phyloP scores from a whole-genome alignment of 2,797 vertebrate genomes.

The Masticophis lateralis region DNA sequence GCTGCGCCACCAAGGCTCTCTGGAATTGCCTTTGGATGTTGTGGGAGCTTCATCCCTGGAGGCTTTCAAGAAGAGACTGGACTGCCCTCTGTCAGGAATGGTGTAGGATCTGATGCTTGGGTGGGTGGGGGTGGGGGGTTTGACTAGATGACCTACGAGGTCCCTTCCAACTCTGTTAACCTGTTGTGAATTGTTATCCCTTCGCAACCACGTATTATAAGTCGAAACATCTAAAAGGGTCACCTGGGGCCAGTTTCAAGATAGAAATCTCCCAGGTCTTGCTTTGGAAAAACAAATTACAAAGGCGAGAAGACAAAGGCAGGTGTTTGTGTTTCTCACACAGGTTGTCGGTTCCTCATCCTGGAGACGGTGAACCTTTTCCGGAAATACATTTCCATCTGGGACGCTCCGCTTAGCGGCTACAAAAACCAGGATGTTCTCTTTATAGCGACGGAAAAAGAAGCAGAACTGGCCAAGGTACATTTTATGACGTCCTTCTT shows the following conservation, averaged over 20 bases:
- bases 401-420: constrained; percentile 87
- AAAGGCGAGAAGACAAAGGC: too few relatives aligned
- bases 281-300: neutral
- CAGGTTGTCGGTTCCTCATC: constrained; percentile 82
- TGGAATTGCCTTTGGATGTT: too few relatives aligned
- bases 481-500: neutral
- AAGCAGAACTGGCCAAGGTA: constrained; percentile 84
- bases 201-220: neutral
- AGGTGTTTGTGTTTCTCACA: neutral
- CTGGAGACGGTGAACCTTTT: constrained; percentile 82
- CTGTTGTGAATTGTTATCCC: neutral
- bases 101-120: too few relatives aligned
- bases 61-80: too few relatives aligned
- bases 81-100: too few relatives aligned
- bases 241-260: too few relatives aligned
- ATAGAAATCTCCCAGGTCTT: neutral
- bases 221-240: neutral
- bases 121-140: too few relatives aligned
- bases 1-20: too few relatives aligned
- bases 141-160: too few relatives aligned
- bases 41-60: too few relatives aligned
- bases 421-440: constrained; percentile 71
- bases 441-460: constrained; percentile 75
- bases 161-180: too few relatives aligned
- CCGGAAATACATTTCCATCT: constrained; percentile 86